These are phyloP conservation scores for Leptobrachium leishanense DNA, from an alignment of 2,113 vertebrate species.

Conservation along the genomic window DNA sequence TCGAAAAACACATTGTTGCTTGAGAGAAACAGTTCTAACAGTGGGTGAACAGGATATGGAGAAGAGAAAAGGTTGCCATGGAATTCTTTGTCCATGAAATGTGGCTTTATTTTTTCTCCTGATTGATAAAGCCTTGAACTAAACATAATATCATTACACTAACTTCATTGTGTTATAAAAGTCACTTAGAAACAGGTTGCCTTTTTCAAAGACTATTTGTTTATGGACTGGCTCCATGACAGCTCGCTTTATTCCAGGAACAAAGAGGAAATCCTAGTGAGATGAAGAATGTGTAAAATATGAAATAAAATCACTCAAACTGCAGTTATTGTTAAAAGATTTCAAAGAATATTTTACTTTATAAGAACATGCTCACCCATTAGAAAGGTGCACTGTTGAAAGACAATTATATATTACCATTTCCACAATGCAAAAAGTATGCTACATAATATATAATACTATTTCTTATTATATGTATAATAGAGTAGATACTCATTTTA, in stretches of 20 bases:
- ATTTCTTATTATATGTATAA: no score
- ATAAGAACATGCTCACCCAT: no score
- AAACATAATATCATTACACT: conserved; percentile 13
- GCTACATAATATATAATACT: no score
- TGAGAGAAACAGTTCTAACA: not conserved
- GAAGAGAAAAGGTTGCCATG: conserved; percentile 13
- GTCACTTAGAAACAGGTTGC: not conserved
- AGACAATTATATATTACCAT: not conserved
- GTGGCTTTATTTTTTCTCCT: conserved; percentile 6
- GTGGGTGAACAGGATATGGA: not conserved
- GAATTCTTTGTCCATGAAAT: conserved; percentile 1
- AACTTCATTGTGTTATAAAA: not conserved
- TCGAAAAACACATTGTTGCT: not conserved
- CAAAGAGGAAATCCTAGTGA: not conserved
- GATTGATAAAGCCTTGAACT: conserved; percentile 16
- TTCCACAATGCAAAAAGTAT: no score
- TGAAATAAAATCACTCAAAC: not conserved
- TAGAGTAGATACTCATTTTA: no score
- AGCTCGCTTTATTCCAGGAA: not conserved
- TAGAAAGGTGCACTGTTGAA: not conserved
- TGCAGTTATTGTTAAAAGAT: not conserved
- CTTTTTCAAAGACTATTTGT: conserved; percentile 10
- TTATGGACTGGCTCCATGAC: not conserved
- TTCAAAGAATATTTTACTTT: not conserved
- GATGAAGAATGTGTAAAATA: not conserved